These are phyloP conservation scores for Lamellibrachia columna DNA, from an alignment of 2,888 invertebrate species.

Conservation along the genomic window DNA sequence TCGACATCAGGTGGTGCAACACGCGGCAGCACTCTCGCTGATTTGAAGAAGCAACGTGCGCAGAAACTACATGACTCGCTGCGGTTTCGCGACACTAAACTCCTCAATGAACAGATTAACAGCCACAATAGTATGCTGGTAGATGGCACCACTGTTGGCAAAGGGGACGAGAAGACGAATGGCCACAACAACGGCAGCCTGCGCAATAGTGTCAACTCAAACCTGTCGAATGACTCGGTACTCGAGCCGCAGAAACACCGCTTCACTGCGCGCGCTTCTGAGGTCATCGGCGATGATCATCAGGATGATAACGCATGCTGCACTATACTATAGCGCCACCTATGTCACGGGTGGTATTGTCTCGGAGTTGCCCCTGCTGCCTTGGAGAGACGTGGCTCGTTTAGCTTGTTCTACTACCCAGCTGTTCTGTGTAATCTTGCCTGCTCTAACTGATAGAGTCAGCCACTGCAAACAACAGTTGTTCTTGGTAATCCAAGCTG, in stretches of 20 bases:
- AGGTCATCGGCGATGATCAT: not conserved
- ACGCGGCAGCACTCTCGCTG: conserved; percentile 79
- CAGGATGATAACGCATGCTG: not conserved
- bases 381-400: not conserved
- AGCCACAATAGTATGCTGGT: conserved; percentile 16
- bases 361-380: not conserved
- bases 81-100: not conserved
- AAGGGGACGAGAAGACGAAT: not conserved
- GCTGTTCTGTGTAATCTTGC: not conserved
- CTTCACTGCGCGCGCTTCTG: not conserved
- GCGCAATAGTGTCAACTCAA: not conserved
- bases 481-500: not conserved
- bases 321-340: not conserved
- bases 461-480: not conserved
- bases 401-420: not conserved
- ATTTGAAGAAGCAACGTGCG: conserved; percentile 87
- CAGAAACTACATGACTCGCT: conserved; percentile 44
- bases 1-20: conserved; percentile 16
- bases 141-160: not conserved
- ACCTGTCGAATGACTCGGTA: not conserved
- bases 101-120: conserved; percentile 16
- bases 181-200: not conserved
- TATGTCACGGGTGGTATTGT: not conserved
- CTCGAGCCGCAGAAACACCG: not conserved
- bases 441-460: not conserved